A percentile compares a stretch with the other conserved stretches of the same genome.
Evolutionary conservation across 1,140 invertebrate genomes (phyloP).

Genomic region (Drosophila melanica): DNA sequence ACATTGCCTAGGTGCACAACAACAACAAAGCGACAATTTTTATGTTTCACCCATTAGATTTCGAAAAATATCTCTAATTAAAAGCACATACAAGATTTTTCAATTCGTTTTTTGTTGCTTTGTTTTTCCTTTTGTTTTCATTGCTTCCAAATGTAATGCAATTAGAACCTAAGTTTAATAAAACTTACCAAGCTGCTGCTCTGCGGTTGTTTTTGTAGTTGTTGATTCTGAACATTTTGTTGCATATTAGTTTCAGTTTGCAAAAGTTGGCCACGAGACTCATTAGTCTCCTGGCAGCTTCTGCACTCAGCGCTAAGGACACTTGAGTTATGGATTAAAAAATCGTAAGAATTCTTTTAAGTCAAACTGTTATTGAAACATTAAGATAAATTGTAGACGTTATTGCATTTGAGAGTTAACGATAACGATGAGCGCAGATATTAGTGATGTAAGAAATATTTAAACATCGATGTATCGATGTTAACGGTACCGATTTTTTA

Average conservation of each 20-base stretch:
- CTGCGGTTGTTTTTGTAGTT: background rate
- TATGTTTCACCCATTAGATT: slow-evolving; percentile 49
- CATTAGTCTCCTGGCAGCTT: slow-evolving; percentile 54
- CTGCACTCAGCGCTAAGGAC: slow-evolving; percentile 10
- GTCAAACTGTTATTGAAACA: background rate
- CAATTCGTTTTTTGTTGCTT: slow-evolving; percentile 37
- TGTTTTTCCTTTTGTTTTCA: slow-evolving; percentile 30
- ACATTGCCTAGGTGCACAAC: slow-evolving; percentile 59
- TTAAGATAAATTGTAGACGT: background rate
- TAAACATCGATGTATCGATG: too few relatives aligned
- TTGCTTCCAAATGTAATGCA: slow-evolving; percentile 41
- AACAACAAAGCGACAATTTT: slow-evolving; percentile 37
- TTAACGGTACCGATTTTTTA: too few relatives aligned
- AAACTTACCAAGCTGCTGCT: slow-evolving; percentile 22
- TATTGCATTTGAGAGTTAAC: background rate
- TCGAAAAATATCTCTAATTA: slow-evolving; percentile 76
- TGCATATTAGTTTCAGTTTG: slow-evolving; percentile 36
- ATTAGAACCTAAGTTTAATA: slow-evolving; percentile 46
- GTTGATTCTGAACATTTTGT: slow-evolving; percentile 23
- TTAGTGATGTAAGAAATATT: too few relatives aligned
- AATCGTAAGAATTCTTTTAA: background rate
- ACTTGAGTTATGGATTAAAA: background rate
- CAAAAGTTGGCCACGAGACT: slow-evolving; percentile 59
- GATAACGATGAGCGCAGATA: too few relatives aligned
- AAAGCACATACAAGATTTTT: slow-evolving; percentile 58